Base-by-base conservation (phyloP, 2,797 vertebrate species). In the Oreonectes daqikongensis region DNA sequence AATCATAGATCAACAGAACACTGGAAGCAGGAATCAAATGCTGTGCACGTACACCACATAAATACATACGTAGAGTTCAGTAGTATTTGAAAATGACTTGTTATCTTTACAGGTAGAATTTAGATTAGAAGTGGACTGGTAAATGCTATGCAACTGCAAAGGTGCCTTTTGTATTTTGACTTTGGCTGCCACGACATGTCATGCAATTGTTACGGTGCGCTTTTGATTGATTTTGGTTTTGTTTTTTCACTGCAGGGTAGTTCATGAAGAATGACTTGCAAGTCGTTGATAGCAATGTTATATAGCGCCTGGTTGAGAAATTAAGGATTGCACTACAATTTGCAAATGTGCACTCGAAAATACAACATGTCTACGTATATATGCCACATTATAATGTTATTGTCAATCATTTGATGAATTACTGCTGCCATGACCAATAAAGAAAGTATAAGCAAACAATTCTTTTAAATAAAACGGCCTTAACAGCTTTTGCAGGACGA, bases 1-100 rank as follows among this genome's bases (percentile, higher is more conserved):
- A 42, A 26, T 11, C n/a, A 18, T 57, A 67, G 50, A 65, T 75
- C 52, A 68, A 46, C 65, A 40, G 17, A 40, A 75, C n/a, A n/a
- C 52, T 38, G 12, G 9, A 22, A 40, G 9, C 26, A 67, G 2
- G 28, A 67, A 50, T 75, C 17, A 52, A 52, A 53, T 42, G 7
- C n/a, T 44, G 18, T 17, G 50, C 63, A 57, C 32, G 38, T 24
- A 53, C 22, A 9, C 14, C 50, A 14, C 42, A 66, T 59, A 15
- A 68, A 68, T 75, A 57, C 63, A 75, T 44, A 59, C 59, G 64
- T 24, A 59, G 35, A 57, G 35, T 40, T 66, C 48, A 55, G 12
- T 66, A 32, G 18, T 50, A 46, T 60, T 57, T 63, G 12, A n/a
- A 55, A 55, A 26, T 26, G 22, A 24, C 22, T 26, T 55, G 55